These are phyloP conservation scores for Bufotes viridis DNA, from an alignment of 2,797 vertebrate species.

Conservation along the genomic window DNA sequence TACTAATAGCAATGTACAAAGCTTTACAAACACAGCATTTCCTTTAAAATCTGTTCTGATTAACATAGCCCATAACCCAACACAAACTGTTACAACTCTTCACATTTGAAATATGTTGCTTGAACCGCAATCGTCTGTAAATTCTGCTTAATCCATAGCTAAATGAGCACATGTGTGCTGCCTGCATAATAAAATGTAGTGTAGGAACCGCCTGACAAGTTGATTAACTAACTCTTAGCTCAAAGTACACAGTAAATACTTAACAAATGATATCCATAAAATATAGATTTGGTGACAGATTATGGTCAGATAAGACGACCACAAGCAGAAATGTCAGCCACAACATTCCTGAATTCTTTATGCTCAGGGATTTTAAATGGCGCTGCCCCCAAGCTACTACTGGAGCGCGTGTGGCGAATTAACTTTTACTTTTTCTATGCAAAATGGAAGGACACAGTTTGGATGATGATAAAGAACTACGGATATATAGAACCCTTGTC, in stretches of 20 bases:
- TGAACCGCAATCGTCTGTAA: constrained; percentile 4
- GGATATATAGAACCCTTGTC: not conserved
- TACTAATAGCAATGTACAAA: constrained; percentile 1
- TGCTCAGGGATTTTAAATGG: constrained; percentile 24
- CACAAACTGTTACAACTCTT: not conserved
- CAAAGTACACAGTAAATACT: constrained; percentile 45
- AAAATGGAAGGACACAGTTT: not conserved
- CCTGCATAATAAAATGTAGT: constrained; percentile 12
- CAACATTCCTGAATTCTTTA: constrained; percentile 26
- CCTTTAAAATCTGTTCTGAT: not conserved
- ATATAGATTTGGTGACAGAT: constrained; percentile 44
- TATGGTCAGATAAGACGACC: constrained; percentile 47
- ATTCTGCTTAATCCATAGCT: constrained; percentile 30
- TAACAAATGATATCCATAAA: constrained; percentile 44
- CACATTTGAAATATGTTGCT: not conserved
- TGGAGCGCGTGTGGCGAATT: constrained; percentile 34
- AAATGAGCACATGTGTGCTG: constrained; percentile 16
- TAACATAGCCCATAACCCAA: not conserved
- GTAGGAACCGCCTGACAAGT: constrained; percentile 28
- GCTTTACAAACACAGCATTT: not conserved
- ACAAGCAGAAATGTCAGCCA: constrained; percentile 34
- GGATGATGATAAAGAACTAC: not conserved
- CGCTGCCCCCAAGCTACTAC: constrained; percentile 30
- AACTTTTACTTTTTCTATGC: constrained; percentile 13
- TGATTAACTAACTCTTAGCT: constrained; percentile 34